Conservation (phyloP, 35 echinoderm and acorn worm species). For the Diadema setosum region DNA sequence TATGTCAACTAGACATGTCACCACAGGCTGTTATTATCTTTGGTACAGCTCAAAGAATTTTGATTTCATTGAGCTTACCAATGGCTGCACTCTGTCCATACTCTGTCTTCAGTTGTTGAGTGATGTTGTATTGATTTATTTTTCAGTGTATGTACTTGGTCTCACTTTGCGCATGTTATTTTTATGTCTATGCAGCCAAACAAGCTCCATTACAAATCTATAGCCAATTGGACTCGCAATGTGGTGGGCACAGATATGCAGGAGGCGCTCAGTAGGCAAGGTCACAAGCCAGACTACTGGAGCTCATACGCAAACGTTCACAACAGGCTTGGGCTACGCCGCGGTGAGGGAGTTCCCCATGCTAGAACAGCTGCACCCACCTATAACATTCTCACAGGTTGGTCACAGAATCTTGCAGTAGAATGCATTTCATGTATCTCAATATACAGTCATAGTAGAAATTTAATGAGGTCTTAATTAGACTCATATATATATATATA, state of each 20-base stretch:
- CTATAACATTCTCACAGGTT: conserved; percentile 87
- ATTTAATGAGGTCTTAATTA: neutral
- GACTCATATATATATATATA: neutral
- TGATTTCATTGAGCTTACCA: neutral
- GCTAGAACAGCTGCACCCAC: conserved; percentile 15
- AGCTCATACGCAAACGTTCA: conserved; percentile 82
- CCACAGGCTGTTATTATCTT: neutral
- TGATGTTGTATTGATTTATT: neutral
- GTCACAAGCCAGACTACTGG: conserved; percentile 81
- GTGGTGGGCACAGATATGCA: conserved; percentile 77
- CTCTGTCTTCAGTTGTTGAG: neutral
- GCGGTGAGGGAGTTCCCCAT: conserved; percentile 66
- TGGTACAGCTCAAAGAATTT: neutral
- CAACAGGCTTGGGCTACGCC: conserved; percentile 69
- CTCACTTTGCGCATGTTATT: too few relatives aligned
- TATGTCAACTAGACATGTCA: neutral
- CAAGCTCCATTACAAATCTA: conserved; percentile 65
- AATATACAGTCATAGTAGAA: neutral
- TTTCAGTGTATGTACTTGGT: neutral
- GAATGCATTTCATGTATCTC: neutral
- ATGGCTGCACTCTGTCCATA: neutral
- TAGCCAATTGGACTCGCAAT: conserved; percentile 80
- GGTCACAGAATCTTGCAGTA: neutral
- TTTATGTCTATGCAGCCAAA: conserved; percentile 53
- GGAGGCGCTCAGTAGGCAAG: conserved; percentile 37